phyloP scores from a whole-genome alignment of 2,113 vertebrate species.

The Aptenodytes forsteri region DNA sequence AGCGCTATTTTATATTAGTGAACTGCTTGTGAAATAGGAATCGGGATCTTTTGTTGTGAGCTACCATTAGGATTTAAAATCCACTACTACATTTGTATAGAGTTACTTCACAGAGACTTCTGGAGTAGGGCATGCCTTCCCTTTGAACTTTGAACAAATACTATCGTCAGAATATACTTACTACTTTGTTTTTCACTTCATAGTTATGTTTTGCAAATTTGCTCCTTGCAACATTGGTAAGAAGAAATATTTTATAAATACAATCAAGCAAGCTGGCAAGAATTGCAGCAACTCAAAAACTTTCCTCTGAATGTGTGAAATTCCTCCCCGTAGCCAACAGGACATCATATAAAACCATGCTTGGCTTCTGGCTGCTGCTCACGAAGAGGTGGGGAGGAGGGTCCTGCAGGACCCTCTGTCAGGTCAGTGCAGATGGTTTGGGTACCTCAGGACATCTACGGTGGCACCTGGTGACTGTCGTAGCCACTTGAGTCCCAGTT shows the following conservation, averaged over 20 bases:
- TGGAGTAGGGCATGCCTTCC: background rate
- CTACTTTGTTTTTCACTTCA: background rate
- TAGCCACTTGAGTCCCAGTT: background rate
- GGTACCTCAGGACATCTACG: background rate
- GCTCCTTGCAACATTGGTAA: background rate
- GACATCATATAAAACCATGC: background rate
- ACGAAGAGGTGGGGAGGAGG: background rate
- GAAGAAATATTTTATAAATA: background rate
- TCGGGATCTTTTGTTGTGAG: background rate
- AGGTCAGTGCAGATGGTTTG: background rate
- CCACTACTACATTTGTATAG: background rate
- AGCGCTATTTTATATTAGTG: background rate
- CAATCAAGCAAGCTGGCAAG: background rate
- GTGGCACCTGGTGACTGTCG: background rate
- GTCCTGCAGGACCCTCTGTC: background rate
- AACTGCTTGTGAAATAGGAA: background rate
- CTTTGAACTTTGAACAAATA: background rate
- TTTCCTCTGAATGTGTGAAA: background rate
- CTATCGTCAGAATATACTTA: background rate
- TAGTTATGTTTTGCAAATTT: background rate
- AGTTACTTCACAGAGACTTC: background rate
- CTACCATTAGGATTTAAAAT: background rate
- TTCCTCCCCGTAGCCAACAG: background rate
- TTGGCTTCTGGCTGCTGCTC: background rate
- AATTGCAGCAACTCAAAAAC: background rate